phyloP scores from a whole-genome alignment of 1,140 invertebrate genomes.

The Carposina sasakii region DNA sequence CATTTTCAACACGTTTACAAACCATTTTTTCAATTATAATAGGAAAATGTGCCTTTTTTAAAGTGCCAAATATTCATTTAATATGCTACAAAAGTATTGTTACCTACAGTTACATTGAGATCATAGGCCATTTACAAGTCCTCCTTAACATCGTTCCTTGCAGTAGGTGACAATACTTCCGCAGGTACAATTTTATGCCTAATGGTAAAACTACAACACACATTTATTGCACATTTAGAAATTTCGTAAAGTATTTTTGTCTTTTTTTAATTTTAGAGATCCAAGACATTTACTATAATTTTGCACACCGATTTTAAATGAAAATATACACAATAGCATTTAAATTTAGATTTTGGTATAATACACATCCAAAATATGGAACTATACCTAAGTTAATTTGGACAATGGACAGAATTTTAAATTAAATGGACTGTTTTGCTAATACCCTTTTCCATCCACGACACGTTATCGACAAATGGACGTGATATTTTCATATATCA shows the following conservation, averaged over 20 bases:
- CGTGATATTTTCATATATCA: slow-evolving; percentile 34
- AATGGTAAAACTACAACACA: slow-evolving; percentile 73
- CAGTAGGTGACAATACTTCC: slow-evolving; percentile 49
- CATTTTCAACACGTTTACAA: slow-evolving; percentile 71
- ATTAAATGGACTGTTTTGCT: slow-evolving; percentile 58
- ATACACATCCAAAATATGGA: slow-evolving; percentile 70
- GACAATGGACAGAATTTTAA: slow-evolving; percentile 66
- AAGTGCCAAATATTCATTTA: slow-evolving; percentile 70
- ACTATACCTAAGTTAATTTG: slow-evolving; percentile 67
- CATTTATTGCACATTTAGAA: slow-evolving; percentile 75
- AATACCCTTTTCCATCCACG: too few species aligned
- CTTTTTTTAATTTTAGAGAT: slow-evolving; percentile 71
- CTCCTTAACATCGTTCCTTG: slow-evolving; percentile 30
- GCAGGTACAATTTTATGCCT: slow-evolving; percentile 62
- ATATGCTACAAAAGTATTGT: slow-evolving; percentile 52
- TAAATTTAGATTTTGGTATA: slow-evolving; percentile 63
- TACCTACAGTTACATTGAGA: slow-evolving; percentile 44
- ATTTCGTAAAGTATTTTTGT: slow-evolving; percentile 70
- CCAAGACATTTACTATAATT: slow-evolving; percentile 73
- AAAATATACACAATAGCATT: slow-evolving; percentile 72
- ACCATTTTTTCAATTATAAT: slow-evolving; percentile 67
- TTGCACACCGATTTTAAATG: slow-evolving; percentile 68
- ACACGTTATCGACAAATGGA: too few species aligned
- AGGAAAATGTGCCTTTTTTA: slow-evolving; percentile 69
- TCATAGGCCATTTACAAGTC: too few species aligned